Percentiles rank a stretch among this genome's conserved stretches.
Conservation (phyloP, 1,140 invertebrate species). For the Magallana gigas region DNA sequence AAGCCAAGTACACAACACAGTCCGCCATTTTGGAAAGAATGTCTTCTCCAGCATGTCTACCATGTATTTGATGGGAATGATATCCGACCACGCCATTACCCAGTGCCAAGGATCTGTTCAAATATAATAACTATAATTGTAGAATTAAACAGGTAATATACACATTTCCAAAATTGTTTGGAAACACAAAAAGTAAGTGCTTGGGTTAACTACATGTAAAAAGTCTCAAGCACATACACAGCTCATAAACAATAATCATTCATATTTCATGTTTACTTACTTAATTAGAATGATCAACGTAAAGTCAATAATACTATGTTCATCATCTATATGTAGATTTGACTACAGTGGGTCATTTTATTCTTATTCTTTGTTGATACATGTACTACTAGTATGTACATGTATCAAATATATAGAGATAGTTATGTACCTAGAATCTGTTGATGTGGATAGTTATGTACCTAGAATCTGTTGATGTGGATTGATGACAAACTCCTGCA, state of each 20-base stretch:
- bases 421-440: not conserved
- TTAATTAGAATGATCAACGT: too few relatives aligned
- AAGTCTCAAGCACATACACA: too few relatives aligned
- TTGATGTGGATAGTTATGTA: slow-evolving; percentile 85
- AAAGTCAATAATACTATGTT: not conserved
- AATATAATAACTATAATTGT: not conserved
- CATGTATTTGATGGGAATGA: slow-evolving; percentile 87
- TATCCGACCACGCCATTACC: slow-evolving; percentile 91
- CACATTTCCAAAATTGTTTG: too few relatives aligned
- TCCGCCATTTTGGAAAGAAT: slow-evolving; percentile 94
- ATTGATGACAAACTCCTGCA: slow-evolving; percentile 89
- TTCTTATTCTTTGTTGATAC: too few relatives aligned
- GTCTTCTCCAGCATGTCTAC: slow-evolving; percentile 88
- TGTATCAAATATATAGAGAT: not conserved
- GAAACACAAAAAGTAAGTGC: too few relatives aligned
- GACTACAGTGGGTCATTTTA: too few relatives aligned
- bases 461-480: slow-evolving; percentile 83
- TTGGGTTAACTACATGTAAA: too few relatives aligned
- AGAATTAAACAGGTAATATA: too few relatives aligned
- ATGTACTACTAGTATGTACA: not conserved
- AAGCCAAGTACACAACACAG: slow-evolving; percentile 88
- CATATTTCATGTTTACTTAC: too few relatives aligned
- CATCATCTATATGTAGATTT: not conserved
- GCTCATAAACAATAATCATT: too few relatives aligned
- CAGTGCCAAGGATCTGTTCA: slow-evolving; percentile 87